Evolutionary conservation across 2,797 vertebrate species (phyloP), one percentile per base, ranked within the genome.

Genomic region (Malurus splendens): DNA sequence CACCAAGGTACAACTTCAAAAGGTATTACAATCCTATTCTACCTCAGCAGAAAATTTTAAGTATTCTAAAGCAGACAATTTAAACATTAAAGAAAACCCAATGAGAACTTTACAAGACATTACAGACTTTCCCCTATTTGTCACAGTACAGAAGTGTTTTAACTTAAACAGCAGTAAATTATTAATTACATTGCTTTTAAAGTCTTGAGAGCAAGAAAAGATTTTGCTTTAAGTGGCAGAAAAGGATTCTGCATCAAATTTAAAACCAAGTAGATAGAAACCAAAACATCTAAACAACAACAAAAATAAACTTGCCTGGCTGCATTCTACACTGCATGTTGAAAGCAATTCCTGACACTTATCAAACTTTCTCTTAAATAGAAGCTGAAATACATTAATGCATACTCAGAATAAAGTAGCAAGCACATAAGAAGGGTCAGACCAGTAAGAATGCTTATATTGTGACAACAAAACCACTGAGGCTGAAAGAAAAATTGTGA

Each of bases 1-100:
- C 86, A 90, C 89, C 80, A 68, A 77, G 57, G 52, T 75, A 81
- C 55, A 82, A 94, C 92, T 93, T 95, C 94, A 96, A 96, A 94
- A 94, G 94, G 70, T 73, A 94, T 92, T 92, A 92, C 38, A 75
- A 41, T 42, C 45, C 57, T 87, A 85, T 79, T 93, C 80, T 79
- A 87, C 75, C 89, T 93, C 57, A 60, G 73, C 50, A 92, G 87
- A 89, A 82, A 47, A 77, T 90, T 78, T 57, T 82, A 79, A 92
- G 79, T 71, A 88, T 87, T 89, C 87, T 86, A 84, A 92, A 90
- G 81, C 51, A 82, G 87, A 92, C 38, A 89, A 90, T 91, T 91
- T 82, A 94, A 95, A 90, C 84, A 80, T 87, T 96, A 89, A 93
- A 95, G 83, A 94, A 93, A 86, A 74, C 14, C 48, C 94, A 95